Evolutionary conservation across 1,140 invertebrate genomes (phyloP).

Genomic region (Drusus annulatus): DNA sequence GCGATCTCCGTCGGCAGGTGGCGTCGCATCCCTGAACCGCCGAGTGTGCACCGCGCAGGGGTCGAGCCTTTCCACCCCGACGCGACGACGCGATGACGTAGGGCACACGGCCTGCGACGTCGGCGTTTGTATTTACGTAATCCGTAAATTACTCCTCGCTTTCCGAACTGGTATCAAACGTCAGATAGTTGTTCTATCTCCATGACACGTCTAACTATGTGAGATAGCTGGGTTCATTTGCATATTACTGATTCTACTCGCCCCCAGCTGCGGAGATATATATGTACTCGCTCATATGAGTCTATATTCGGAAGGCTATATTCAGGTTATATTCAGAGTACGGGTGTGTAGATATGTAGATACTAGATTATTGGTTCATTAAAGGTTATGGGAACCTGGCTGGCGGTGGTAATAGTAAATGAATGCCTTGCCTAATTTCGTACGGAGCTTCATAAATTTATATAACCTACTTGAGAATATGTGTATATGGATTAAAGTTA

Average conservation of each 20-base stretch:
- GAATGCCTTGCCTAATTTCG: no score
- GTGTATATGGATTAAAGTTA: no score
- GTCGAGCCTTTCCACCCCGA: neutral
- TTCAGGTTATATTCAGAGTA: neutral
- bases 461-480: no score
- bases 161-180: conserved; percentile 35
- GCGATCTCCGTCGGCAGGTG: neutral
- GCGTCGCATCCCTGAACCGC: neutral
- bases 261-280: neutral
- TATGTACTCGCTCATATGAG: no score
- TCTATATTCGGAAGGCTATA: no score
- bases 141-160: conserved; percentile 44
- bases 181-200: conserved; percentile 29
- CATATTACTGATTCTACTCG: conserved; percentile 16
- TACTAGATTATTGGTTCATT: conserved; percentile 9
- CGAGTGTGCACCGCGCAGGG: no score
- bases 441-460: no score
- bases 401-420: no score
- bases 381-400: no score
- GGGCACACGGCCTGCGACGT: neutral
- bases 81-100: neutral
- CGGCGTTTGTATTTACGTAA: conserved; percentile 38
- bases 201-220: conserved; percentile 29
- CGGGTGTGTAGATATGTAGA: neutral
- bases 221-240: conserved; percentile 41